Evolutionary conservation across 2,113 vertebrate genomes (phyloP), one percentile per base, ranked within the genome.

Genomic region (Halichoeres trimaculatus): DNA sequence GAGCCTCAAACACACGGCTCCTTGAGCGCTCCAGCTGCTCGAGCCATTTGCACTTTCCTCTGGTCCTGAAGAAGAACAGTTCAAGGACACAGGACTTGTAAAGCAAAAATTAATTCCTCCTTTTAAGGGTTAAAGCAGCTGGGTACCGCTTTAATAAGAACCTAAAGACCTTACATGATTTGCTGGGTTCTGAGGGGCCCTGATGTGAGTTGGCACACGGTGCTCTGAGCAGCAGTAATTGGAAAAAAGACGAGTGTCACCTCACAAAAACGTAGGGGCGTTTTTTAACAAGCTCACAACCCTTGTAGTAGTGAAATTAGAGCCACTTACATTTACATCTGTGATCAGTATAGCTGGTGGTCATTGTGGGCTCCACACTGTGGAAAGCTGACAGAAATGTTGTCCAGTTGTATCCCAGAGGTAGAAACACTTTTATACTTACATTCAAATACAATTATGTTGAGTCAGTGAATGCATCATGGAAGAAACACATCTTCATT

Each of bases 171-270:
- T 83, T 17, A 84, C 90, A 87, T 91, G 81, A 92, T 93, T 94
- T 93, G 85, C 74, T 74, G 70, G 67, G 73, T 82, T 85, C 91
- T 93, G 92, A 89, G 90, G 72, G 88, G 72, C 83, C 88, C 1
- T 45, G 43, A 16, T 8, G 83, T 86, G 47, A 43, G 12, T 64
- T 76, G 70, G 51, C 76, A 78, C 69, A 65, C 59, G 85, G 69
- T 60, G 83, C 77, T 91, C 79, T 90, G 78, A 92, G 81, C 82
- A 23, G 76, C 74, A 88, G 87, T 95, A 94, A 95, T 93, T 94
- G 91, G 87, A 79, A 84, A 91, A 91, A 88, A 89, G 90, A 84
- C 89, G 78, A 83, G 78, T 91, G 92, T 86, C 89, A 83, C 89
- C 93, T 94, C 87, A 87, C 22, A 0, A 90, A 92, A 91, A 71